Base-by-base conservation (phyloP, 1,140 invertebrate genomes). In the Drosophila tropicalis region DNA sequence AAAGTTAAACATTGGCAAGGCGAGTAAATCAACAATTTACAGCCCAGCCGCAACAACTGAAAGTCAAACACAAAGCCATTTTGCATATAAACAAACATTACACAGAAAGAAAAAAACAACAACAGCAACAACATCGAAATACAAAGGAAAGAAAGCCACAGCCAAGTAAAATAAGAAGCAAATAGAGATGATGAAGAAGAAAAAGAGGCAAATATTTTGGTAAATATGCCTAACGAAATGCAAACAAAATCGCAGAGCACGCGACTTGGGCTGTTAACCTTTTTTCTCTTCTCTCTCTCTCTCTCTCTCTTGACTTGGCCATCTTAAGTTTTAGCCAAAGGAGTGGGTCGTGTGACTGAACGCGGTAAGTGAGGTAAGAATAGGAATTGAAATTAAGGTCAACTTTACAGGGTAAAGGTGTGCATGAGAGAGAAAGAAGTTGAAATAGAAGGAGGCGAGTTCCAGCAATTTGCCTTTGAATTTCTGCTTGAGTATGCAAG, bases 211-310 rank as follows among this genome's bases (percentile, higher is more conserved):
- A 51, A 25, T 64, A 55, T 64, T 55, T 78, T 51, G 66, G 84
- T 77, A 87, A 89, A 87, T 89, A 87, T 84, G 84, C 84, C 84
- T 87, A 87, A 87, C 84, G 84, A 87, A 89, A 89, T 84, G 84
- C 84, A 87, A 87, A 87, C 84, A 87, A 84, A 87, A 83, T 76
- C 79, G 83, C 74, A 67, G 75, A 60, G 68, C 71, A 79, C 72
- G 83, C 68, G 73, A 77, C 67, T 77, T 78, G 75, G 57, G 72
- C 67, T 73, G 62, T 83, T 87, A 89, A 89, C 83, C 83, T 87
- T 89, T 87, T 79, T 72, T 77, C n/a, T 25, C 22, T 25, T 25
- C 22, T 62, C 36, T 67, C 32, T 51, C 12, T 19, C 44, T 19
- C 15, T 34, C 58, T 29, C 25, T 40, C 22, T n/a, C 44, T 39